phyloP scores from a whole-genome alignment of 2,113 vertebrate species.

The Microcebus ravelobensis region DNA sequence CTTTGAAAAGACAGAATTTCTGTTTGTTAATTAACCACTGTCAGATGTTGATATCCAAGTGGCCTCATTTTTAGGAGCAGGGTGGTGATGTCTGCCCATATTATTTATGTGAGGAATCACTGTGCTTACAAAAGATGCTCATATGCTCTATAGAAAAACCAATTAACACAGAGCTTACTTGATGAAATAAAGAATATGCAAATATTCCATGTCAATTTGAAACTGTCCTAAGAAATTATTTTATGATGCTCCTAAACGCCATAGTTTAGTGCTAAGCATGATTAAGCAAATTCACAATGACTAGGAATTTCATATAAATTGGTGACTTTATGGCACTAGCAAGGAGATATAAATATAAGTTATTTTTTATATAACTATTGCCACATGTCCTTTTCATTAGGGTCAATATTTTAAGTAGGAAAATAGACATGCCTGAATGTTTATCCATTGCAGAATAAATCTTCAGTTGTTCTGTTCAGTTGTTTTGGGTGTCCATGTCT shows the following conservation, averaged over 20 bases:
- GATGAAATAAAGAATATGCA: constrained; percentile 12
- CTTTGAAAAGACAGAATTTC: constrained; percentile 7
- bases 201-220: neutral
- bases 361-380: neutral
- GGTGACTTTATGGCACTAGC: neutral
- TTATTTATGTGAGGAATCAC: neutral
- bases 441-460: too few species aligned
- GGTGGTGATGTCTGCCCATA: neutral
- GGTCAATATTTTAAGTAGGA: neutral
- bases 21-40: constrained; percentile 36
- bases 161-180: neutral
- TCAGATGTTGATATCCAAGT: neutral
- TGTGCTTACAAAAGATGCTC: neutral
- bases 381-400: neutral
- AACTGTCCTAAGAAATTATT: neutral
- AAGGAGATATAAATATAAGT: neutral
- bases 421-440: neutral
- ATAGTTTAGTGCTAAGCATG: neutral
- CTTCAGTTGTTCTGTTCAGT: too few species aligned
- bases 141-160: constrained; percentile 12
- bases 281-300: neutral
- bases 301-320: neutral
- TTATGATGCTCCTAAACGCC: neutral
- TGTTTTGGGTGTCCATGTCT: neutral
- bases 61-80: neutral